Evolutionary conservation across 2,888 invertebrate genomes (phyloP).

Genomic region (Gastracanthus pulcherrimus): DNA sequence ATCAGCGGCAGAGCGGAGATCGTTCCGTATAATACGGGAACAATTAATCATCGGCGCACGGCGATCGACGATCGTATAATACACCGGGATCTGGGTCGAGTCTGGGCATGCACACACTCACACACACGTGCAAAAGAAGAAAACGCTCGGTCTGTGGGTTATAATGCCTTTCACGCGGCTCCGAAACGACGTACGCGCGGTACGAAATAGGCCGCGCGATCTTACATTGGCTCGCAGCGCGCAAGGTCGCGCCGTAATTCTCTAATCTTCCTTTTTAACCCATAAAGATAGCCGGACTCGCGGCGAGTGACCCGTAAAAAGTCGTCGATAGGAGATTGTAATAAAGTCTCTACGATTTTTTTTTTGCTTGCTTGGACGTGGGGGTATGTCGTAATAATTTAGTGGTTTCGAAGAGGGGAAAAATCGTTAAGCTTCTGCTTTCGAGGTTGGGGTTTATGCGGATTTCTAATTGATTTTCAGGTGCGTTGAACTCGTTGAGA

Average conservation of each 20-base stretch:
- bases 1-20: background rate
- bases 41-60: background rate
- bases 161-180: background rate
- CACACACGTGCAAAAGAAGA: background rate
- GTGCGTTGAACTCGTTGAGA: background rate
- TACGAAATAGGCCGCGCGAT: conserved; percentile 7
- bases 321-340: background rate
- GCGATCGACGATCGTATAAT: background rate
- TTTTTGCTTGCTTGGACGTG: background rate
- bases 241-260: background rate
- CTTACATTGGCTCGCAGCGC: too few species aligned
- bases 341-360: too few species aligned
- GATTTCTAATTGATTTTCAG: background rate
- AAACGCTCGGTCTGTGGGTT: background rate
- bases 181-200: background rate
- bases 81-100: background rate
- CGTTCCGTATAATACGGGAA: too few species aligned
- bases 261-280: background rate
- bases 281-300: background rate
- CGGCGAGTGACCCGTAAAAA: conserved; percentile 2
- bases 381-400: too few species aligned
- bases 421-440: background rate
- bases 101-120: background rate
- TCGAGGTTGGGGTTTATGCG: background rate
- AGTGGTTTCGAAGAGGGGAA: too few species aligned